A percentile compares a stretch with the other conserved stretches of the same genome.
These are phyloP conservation scores for Steinernema hermaphroditum DNA, from an alignment of 2,888 invertebrate species.

Conservation along the genomic window DNA sequence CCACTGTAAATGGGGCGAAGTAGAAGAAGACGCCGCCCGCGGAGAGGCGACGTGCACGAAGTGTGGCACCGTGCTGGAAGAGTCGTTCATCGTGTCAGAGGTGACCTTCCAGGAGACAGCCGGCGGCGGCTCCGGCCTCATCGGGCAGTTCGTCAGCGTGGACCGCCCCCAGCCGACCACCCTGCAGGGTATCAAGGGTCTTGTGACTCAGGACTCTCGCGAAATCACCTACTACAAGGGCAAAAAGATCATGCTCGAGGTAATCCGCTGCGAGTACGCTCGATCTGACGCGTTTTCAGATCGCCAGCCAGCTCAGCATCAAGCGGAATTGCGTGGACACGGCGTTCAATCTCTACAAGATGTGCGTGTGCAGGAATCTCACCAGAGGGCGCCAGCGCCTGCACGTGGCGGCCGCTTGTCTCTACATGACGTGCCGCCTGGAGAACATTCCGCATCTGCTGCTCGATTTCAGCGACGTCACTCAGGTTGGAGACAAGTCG, in stretches of 20 bases:
- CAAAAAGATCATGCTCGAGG: slow-evolving; percentile 64
- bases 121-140: slow-evolving; percentile 74
- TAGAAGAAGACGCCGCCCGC: slow-evolving; percentile 89
- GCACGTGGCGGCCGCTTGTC: slow-evolving; percentile 92
- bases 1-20: slow-evolving; percentile 74
- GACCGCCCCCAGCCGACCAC: slow-evolving; percentile 38
- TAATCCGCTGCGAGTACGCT: slow-evolving; percentile 17
- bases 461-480: slow-evolving; percentile 94
- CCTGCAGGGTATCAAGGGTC: slow-evolving; percentile 50
- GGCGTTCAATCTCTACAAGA: slow-evolving; percentile 87
- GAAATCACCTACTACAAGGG: slow-evolving; percentile 87
- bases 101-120: slow-evolving; percentile 84
- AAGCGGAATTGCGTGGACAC: slow-evolving; percentile 90
- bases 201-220: slow-evolving; percentile 77
- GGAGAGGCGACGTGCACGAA: slow-evolving; percentile 94
- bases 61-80: slow-evolving; percentile 93
- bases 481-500: slow-evolving; percentile 50
- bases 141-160: slow-evolving; percentile 47
- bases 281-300: slow-evolving; percentile 41
- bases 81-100: slow-evolving; percentile 92
- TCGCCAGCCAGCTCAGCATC: slow-evolving; percentile 81
- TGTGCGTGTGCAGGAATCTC: slow-evolving; percentile 69
- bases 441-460: slow-evolving; percentile 92
- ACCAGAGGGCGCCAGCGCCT: slow-evolving; percentile 87
- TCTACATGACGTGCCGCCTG: slow-evolving; percentile 92